These are phyloP conservation scores for Taenaris catops DNA, from an alignment of 2,888 invertebrate species.

Conservation along the genomic window DNA sequence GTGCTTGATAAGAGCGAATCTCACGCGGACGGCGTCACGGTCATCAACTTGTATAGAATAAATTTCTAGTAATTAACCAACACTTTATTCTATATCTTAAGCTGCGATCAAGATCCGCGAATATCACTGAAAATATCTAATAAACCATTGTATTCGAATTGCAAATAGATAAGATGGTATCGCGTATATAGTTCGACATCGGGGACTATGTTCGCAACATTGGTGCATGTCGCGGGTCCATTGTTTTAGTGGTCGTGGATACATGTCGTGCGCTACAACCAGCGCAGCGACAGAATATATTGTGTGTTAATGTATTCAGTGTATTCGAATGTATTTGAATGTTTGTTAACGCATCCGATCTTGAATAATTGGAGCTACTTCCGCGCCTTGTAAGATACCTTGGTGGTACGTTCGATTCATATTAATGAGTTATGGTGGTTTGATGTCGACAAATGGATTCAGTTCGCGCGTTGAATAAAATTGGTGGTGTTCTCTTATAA, in stretches of 20 bases:
- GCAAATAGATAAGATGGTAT: slow-evolving; percentile 21
- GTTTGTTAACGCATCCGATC: slow-evolving; percentile 14
- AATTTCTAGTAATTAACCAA: too few relatives aligned
- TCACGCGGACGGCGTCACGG: too few relatives aligned
- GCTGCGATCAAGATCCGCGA: too few relatives aligned
- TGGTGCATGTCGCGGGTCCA: slow-evolving; percentile 15
- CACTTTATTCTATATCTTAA: too few relatives aligned
- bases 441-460: too few relatives aligned
- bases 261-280: slow-evolving; percentile 14
- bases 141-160: slow-evolving; percentile 24
- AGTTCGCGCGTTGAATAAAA: too few relatives aligned
- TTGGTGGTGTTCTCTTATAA: too few relatives aligned
- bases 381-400: slow-evolving; percentile 6
- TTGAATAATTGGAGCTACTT: slow-evolving; percentile 14
- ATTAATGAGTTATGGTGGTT: too few relatives aligned
- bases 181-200: slow-evolving; percentile 15
- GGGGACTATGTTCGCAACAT: slow-evolving; percentile 15
- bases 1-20: too few relatives aligned
- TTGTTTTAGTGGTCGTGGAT: slow-evolving; percentile 22
- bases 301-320: slow-evolving; percentile 15
- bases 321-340: slow-evolving; percentile 13
- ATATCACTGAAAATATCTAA: slow-evolving; percentile 16
- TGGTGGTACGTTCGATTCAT: slow-evolving; percentile 9
- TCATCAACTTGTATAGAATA: too few relatives aligned
- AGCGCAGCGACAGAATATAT: slow-evolving; percentile 9